Conservation (phyloP, 2,113 vertebrate species). For the Arothron firmamentum region DNA sequence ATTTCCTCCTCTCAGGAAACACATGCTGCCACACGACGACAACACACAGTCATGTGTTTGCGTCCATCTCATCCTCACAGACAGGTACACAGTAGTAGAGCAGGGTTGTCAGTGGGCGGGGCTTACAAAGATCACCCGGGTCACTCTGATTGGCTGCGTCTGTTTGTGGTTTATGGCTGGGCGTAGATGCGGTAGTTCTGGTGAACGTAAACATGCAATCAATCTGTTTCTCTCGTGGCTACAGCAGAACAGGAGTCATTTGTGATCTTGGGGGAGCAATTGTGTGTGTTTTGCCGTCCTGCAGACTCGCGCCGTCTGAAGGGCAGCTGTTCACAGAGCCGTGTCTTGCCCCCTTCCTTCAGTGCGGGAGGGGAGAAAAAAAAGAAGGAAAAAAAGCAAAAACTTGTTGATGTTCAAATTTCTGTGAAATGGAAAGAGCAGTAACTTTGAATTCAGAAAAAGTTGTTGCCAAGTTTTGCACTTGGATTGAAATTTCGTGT, state of each 20-base stretch:
- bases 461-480: background rate
- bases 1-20: slow-evolving; percentile 17
- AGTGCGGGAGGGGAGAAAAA: slow-evolving; percentile 5
- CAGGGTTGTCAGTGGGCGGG: slow-evolving; percentile 32
- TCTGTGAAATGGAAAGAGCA: background rate
- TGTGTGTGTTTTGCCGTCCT: background rate
- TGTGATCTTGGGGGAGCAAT: background rate
- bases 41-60: slow-evolving; percentile 3
- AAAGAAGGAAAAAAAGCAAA: background rate
- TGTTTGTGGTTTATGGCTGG: slow-evolving; percentile 17
- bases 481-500: background rate
- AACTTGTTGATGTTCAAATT: slow-evolving; percentile 2
- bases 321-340: background rate
- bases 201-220: slow-evolving; percentile 38
- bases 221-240: slow-evolving; percentile 43
- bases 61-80: background rate
- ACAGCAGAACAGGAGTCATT: slow-evolving; percentile 17
- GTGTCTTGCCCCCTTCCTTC: background rate
- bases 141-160: slow-evolving; percentile 15
- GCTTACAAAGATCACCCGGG: slow-evolving; percentile 17
- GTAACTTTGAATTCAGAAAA: background rate
- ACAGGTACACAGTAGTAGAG: slow-evolving; percentile 24
- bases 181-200: slow-evolving; percentile 23
- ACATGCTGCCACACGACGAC: background rate
- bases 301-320: too few relatives aligned